Evolutionary conservation across 1,140 invertebrate genomes (phyloP).

Genomic region (Linepithema humile): DNA sequence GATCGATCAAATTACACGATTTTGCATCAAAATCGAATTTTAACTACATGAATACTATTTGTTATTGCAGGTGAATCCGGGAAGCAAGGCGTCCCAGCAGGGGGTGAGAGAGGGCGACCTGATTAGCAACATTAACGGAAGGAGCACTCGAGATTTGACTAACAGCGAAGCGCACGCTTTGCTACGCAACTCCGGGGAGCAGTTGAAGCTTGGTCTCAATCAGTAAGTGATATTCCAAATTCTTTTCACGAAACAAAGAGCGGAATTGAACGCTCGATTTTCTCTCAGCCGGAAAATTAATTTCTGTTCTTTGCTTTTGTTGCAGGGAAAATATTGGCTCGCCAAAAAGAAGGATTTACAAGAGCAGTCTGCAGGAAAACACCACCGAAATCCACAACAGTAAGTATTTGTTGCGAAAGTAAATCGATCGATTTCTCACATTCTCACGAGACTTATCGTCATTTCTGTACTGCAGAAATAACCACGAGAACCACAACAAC

Average conservation of each 20-base stretch:
- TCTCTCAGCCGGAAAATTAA: background rate
- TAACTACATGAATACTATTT: background rate
- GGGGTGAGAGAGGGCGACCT: conserved; percentile 92
- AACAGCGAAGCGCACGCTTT: conserved; percentile 91
- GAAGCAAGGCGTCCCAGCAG: conserved; percentile 90
- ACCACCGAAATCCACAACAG: conserved; percentile 81
- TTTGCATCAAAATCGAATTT: background rate
- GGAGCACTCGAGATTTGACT: conserved; percentile 88
- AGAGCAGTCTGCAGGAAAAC: conserved; percentile 81
- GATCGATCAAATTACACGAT: background rate
- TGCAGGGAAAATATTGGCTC: conserved; percentile 80
- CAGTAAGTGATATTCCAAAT: conserved; percentile 88
- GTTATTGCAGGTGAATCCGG: conserved; percentile 91
- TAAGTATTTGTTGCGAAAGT: conserved; percentile 66
- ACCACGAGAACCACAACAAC: conserved; percentile 79
- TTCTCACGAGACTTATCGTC: background rate
- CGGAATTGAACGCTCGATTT: background rate
- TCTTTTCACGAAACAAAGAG: background rate
- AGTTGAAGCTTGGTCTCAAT: conserved; percentile 89
- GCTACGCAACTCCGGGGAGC: conserved; percentile 89
- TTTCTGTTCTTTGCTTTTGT: conserved; percentile 1
- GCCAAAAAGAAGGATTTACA: conserved; percentile 82
- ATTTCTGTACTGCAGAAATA: conserved; percentile 74
- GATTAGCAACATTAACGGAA: conserved; percentile 91
- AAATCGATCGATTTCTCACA: background rate